Conservation (phyloP, 1,140 invertebrate species). For the Dreissena polymorpha region DNA sequence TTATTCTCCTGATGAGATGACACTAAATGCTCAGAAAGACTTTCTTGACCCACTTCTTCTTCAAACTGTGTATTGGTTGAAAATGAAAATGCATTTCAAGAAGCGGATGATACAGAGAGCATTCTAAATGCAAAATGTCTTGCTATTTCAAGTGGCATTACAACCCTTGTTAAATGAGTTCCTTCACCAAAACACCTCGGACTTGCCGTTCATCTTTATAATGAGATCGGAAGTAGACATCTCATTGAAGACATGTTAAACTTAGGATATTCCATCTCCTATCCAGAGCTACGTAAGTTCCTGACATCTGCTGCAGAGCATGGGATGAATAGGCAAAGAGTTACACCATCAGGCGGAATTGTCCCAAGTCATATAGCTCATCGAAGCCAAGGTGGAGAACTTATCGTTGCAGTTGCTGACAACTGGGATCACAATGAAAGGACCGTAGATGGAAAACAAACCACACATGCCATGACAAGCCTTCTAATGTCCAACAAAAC, state of each 20-base stretch:
- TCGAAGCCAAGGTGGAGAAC: neutral
- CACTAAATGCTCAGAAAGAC: neutral
- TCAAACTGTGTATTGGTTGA: conserved; percentile 7
- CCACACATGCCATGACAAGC: conserved; percentile 49
- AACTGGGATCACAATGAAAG: conserved; percentile 49
- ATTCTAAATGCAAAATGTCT: neutral
- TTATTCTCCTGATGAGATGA: conserved; percentile 21
- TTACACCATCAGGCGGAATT: conserved; percentile 6
- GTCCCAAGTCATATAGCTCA: neutral
- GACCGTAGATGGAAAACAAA: conserved; percentile 40
- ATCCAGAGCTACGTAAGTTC: conserved; percentile 12
- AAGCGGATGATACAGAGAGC: neutral
- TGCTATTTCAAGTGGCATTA: neutral
- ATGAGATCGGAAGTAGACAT: conserved; percentile 6
- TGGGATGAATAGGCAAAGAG: neutral
- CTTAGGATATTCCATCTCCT: conserved; percentile 20
- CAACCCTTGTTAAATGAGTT: neutral
- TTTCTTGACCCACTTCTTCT: conserved; percentile 9
- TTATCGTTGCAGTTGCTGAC: conserved; percentile 19
- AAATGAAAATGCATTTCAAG: neutral
- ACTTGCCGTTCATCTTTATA: neutral
- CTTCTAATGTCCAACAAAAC: conserved; percentile 3
- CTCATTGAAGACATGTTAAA: neutral
- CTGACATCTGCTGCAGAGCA: conserved; percentile 6
- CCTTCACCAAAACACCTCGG: conserved; percentile 25